Base-by-base conservation (phyloP, 2,797 vertebrate genomes). In the Catostomus latipinnis region DNA sequence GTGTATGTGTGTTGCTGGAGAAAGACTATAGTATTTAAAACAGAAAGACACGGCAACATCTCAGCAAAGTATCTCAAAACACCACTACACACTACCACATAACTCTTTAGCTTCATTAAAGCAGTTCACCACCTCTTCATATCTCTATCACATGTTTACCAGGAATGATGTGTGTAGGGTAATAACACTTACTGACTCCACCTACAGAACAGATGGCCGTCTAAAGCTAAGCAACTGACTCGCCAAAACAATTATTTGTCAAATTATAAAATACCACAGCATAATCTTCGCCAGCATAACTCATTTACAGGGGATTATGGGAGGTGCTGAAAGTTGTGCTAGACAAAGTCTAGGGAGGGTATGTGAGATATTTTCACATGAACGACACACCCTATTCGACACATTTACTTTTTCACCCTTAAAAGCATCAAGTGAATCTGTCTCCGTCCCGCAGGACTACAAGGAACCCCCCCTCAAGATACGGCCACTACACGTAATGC, bases 231-330 rank as follows among this genome's bases (percentile, higher is more conserved):
- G 93, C 93, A 93, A 93, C 94, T 95, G 94, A 94, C 92, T 94
- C 92, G 94, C 95, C 95, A 96, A 96, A 96, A 91, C 95, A 96
- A 97, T 97, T 97, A 97, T 96, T 96, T 95, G 95, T 96, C 94
- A 96, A 98, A 96, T 97, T 96, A 97, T 96, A 95, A 97, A 94
- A 96, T 97, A 96, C 94, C 94, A 96, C 95, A 93, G 95, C 94
- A 95, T 94, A 96, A 96, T 96, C 93, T 94, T 94, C 93, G 90
- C 90, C 91, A 88, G 93, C 95, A 95, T 95, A 93, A 94, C 92
- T 87, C 93, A 94, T 94, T 93, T 96, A 96, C 95, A 94, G 93
- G 91, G 77, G 93, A 93, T 95, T 34, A 34, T 34, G 34, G 34
- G 34, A 60, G 14, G 57, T 48, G 11, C 18, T 60, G 92, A 95